These are phyloP conservation scores for Isaurus tuberculatus DNA, from an alignment of 92 coral and sea anemone genomes.

Conservation along the genomic window DNA sequence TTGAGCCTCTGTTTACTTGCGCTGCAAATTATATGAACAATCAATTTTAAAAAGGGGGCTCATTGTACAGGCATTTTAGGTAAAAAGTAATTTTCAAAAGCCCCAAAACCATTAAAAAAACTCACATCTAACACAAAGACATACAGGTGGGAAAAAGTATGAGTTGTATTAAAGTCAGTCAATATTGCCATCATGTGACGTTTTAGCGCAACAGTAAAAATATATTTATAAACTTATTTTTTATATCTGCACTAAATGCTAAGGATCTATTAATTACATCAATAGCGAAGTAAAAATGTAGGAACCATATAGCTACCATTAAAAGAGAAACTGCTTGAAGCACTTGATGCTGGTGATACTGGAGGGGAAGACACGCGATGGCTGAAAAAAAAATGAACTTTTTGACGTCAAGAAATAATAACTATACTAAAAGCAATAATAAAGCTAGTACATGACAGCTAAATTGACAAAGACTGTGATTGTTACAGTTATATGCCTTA, in stretches of 20 bases:
- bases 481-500: too few relatives aligned
- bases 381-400: background rate
- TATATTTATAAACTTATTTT: too few relatives aligned
- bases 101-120: too few relatives aligned
- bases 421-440: background rate
- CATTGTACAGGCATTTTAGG: background rate
- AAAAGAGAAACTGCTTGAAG: background rate
- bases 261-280: background rate
- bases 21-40: background rate
- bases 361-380: background rate
- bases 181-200: too few relatives aligned
- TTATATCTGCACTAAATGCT: background rate
- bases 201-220: too few relatives aligned
- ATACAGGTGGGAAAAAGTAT: too few relatives aligned
- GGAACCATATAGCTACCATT: background rate
- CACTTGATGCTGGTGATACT: background rate
- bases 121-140: background rate
- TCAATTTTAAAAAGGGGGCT: background rate
- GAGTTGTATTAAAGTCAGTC: too few relatives aligned
- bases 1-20: background rate
- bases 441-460: background rate
- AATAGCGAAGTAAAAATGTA: too few relatives aligned
- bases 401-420: background rate
- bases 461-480: background rate
- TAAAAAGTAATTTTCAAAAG: too few relatives aligned